Base-by-base conservation (phyloP, 2,113 vertebrate species). In the Lophius piscatorius region DNA sequence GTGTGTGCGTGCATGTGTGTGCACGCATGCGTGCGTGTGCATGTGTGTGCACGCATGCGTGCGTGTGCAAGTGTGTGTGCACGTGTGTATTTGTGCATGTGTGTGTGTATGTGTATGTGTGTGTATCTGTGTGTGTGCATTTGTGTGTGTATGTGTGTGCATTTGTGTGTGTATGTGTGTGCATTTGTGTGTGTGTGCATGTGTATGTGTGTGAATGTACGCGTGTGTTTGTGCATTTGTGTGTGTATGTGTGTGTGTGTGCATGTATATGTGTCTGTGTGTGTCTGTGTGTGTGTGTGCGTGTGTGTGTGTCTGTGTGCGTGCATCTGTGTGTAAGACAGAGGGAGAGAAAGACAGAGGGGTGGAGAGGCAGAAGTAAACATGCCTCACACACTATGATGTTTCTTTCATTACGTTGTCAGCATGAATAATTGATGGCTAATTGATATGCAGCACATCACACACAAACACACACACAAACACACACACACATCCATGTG, bases 371-470 rank as follows among this genome's bases (percentile, higher is more conserved):
- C 63, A 63, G n/a, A 70, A 64, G 74, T 70, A 78, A 82, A 85
- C 80, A 83, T 63, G 69, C 55, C 71, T 73, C 82, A 83, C 85
- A 87, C 82, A 81, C 74, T 77, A 73, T 75, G 73, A 89, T 84
- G 79, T 88, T 84, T 85, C 87, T 82, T 88, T 88, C 84, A 85
- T 82, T 85, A 77, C 33, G 70, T 74, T 80, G 82, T 85, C 78
- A 74, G 39, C 73, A 87, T 87, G 82, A 89, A 89, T 86, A 87
- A 86, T 85, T 79, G 70, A 86, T 83, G 71, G 36, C 80, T 84
- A 69, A 85, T 87, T 87, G 80, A 85, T 78, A 87, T 89, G 84
- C 84, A 74, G 76, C 57, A 57, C 76, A 62, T 81, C 70, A 61
- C 66, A 18, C 54, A 36, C 35, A 46, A 24, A 34, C 29, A 40